phyloP scores from a whole-genome alignment of 2,797 vertebrate species.

The Coregonus ussuriensis region DNA sequence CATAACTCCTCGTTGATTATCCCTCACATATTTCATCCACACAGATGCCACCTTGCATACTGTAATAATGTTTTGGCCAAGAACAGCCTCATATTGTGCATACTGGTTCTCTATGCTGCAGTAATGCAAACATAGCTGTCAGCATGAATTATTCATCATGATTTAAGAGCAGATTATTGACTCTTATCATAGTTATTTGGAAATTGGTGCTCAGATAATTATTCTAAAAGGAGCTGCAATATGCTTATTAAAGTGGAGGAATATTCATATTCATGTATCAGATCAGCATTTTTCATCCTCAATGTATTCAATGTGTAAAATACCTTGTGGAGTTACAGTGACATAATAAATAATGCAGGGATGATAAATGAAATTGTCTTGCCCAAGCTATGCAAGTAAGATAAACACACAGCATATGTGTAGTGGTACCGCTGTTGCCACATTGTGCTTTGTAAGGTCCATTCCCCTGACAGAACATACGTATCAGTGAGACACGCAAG shows the following conservation, averaged over 20 bases:
- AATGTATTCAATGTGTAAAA: constrained; percentile 30
- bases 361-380: constrained; percentile 28
- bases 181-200: constrained; percentile 4
- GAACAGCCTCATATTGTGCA: not conserved
- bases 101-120: not conserved
- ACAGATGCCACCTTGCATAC: not conserved
- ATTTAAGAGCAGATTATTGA: constrained; percentile 6
- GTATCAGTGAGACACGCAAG: constrained; percentile 63
- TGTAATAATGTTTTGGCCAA: not conserved
- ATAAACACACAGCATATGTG: constrained; percentile 31
- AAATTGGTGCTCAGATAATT: constrained; percentile 18
- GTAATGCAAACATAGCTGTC: not conserved
- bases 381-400: not conserved
- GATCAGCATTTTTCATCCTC: constrained; percentile 20
- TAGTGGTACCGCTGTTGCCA: constrained; percentile 2
- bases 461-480: constrained; percentile 17
- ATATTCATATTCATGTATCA: constrained; percentile 22
- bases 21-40: not conserved
- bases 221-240: constrained; percentile 17
- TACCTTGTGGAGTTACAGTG: constrained; percentile 19
- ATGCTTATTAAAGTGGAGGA: constrained; percentile 22
- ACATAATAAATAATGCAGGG: constrained; percentile 29
- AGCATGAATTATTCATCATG: not conserved
- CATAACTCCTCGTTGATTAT: too few relatives aligned
- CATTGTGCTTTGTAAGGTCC: constrained; percentile 6